Percentiles rank a stretch among this genome's conserved stretches.
These are phyloP conservation scores for Mythimna loreyi DNA, from an alignment of 2,888 invertebrate genomes.

Conservation along the genomic window DNA sequence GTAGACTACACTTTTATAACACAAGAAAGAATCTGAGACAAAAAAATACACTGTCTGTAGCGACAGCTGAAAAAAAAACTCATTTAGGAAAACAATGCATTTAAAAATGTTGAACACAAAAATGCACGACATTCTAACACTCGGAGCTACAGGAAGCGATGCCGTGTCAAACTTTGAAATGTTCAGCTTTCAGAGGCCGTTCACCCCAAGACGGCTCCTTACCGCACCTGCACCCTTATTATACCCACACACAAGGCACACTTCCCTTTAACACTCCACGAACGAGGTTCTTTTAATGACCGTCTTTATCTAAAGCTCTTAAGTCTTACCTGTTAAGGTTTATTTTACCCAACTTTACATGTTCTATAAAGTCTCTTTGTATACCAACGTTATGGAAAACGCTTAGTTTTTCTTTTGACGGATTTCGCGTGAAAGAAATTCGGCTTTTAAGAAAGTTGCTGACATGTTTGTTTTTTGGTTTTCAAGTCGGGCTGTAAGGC, in stretches of 20 bases:
- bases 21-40: not conserved
- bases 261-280: slow-evolving; percentile 60
- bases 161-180: slow-evolving; percentile 85
- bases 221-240: slow-evolving; percentile 69
- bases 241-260: slow-evolving; percentile 59
- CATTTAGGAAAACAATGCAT: slow-evolving; percentile 64
- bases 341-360: slow-evolving; percentile 63
- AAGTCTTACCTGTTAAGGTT: slow-evolving; percentile 68
- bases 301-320: slow-evolving; percentile 71
- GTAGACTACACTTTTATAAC: not conserved
- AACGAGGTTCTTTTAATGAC: slow-evolving; percentile 73
- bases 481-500: slow-evolving; percentile 33
- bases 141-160: slow-evolving; percentile 79
- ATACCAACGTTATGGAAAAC: slow-evolving; percentile 65
- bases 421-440: slow-evolving; percentile 75
- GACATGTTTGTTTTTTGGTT: slow-evolving; percentile 58
- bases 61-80: slow-evolving; percentile 53
- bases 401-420: slow-evolving; percentile 75
- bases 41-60: slow-evolving; percentile 33
- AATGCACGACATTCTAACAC: slow-evolving; percentile 74
- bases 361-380: slow-evolving; percentile 64
- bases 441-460: slow-evolving; percentile 69
- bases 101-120: slow-evolving; percentile 59
- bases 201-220: slow-evolving; percentile 74
- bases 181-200: slow-evolving; percentile 83